Conservation (phyloP, 2,888 invertebrate species). For the Aromia moschata region DNA sequence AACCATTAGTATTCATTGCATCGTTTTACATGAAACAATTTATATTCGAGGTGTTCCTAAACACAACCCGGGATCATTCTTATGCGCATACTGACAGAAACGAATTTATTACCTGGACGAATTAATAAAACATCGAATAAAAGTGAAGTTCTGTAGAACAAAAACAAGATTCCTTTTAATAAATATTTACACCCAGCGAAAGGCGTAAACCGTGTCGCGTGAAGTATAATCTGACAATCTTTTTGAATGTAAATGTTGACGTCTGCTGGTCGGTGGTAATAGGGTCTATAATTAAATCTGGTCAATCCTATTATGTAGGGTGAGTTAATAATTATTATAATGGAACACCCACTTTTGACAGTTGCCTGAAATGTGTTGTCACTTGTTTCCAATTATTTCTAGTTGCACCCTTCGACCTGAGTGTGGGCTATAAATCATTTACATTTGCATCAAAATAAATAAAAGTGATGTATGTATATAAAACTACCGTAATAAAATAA, state of each 20-base stretch:
- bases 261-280: conserved; percentile 14
- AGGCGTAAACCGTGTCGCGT: conserved; percentile 18
- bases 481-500: too few relatives aligned
- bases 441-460: too few relatives aligned
- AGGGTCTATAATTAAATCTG: conserved; percentile 24
- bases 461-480: too few relatives aligned
- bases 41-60: background rate
- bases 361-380: conserved; percentile 6
- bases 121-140: conserved; percentile 9
- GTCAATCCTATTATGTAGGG: conserved; percentile 20
- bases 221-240: conserved; percentile 13
- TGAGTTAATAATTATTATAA: conserved; percentile 22
- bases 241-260: conserved; percentile 20
- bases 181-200: conserved; percentile 22
- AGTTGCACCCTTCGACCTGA: too few relatives aligned
- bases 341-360: conserved; percentile 11
- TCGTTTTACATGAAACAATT: background rate
- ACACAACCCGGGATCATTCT: conserved; percentile 1
- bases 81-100: conserved; percentile 2
- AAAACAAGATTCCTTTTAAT: conserved; percentile 20
- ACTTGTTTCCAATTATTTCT: too few relatives aligned
- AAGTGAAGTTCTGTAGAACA: conserved; percentile 14
- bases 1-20: conserved; percentile 1
- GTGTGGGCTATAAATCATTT: too few relatives aligned
- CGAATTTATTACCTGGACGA: background rate